These are phyloP conservation scores for Mareca strepera DNA, from an alignment of 2,797 vertebrate species.

Conservation along the genomic window DNA sequence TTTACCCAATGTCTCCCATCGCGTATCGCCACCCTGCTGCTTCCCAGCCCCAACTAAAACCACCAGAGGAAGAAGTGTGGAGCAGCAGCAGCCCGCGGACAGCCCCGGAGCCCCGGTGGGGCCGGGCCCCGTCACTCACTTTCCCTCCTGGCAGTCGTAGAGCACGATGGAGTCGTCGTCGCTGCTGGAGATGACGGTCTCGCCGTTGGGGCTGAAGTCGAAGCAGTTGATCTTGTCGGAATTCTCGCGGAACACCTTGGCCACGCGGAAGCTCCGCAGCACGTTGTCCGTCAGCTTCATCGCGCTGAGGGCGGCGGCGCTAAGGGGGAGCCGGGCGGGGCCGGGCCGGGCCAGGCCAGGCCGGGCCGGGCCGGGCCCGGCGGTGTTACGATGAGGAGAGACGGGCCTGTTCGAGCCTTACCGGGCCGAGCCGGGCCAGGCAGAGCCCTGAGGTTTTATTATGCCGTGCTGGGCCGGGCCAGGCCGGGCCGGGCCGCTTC, in stretches of 20 bases:
- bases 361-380: neutral
- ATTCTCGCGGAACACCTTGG: slow-evolving; percentile 98
- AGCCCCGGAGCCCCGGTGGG: too few relatives aligned
- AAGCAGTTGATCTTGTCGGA: slow-evolving; percentile 99
- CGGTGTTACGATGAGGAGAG: too few relatives aligned
- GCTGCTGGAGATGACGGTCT: slow-evolving; percentile 97
- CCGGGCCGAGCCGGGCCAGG: neutral
- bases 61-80: rapidly evolving
- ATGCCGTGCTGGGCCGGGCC: neutral
- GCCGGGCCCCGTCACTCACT: slow-evolving; percentile 83
- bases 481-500: neutral
- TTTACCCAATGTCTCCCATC: neutral
- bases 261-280: slow-evolving; percentile 97
- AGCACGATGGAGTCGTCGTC: slow-evolving; percentile 97
- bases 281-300: slow-evolving; percentile 99
- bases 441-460: neutral
- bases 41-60: neutral
- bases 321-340: slow-evolving; percentile 6
- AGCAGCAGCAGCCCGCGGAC: neutral
- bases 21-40: neutral
- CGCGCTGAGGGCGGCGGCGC: neutral
- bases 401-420: neutral
- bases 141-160: slow-evolving; percentile 98
- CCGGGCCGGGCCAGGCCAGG: neutral
- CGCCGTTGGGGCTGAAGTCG: slow-evolving; percentile 97